Percentiles rank a stretch among this genome's conserved stretches.
Conservation (phyloP, 2,113 vertebrate species). For the Urocolius indicus region DNA sequence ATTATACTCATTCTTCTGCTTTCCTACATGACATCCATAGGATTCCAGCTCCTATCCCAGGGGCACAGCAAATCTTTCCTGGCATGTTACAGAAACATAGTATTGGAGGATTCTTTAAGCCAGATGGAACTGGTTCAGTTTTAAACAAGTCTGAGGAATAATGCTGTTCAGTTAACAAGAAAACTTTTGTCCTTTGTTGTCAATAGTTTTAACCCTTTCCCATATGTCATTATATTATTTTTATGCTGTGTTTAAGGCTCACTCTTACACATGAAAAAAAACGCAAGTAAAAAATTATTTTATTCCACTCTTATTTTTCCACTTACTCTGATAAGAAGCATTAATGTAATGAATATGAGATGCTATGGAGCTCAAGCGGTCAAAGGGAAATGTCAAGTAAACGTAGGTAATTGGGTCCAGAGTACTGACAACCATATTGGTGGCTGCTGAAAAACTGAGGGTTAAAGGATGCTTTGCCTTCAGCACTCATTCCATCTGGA, state of each 20-base stretch:
- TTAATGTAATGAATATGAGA: neutral
- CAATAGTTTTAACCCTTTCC: neutral
- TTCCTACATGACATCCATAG: neutral
- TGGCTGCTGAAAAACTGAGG: neutral
- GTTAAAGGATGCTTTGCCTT: neutral
- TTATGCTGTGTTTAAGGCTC: neutral
- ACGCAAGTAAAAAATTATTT: neutral
- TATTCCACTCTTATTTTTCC: neutral
- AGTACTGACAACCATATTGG: rapidly evolving
- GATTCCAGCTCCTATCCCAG: neutral
- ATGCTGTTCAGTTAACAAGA: neutral
- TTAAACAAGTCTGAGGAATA: neutral
- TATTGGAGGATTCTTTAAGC: neutral
- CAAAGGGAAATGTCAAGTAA: neutral
- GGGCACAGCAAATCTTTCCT: neutral
- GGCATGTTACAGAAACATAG: neutral
- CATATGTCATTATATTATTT: neutral
- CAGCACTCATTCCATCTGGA: neutral
- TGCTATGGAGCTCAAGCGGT: neutral
- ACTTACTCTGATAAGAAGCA: neutral
- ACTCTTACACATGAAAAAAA: neutral
- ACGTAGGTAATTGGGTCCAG: neutral
- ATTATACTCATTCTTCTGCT: neutral
- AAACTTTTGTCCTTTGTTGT: neutral
- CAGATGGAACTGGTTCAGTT: neutral